A percentile compares a stretch with the other conserved stretches of the same genome.
These are phyloP conservation scores for Aurelia sp. DNA, from an alignment of 30 jellyfish, hydroid and myxozoan genomes.

Conservation along the genomic window DNA sequence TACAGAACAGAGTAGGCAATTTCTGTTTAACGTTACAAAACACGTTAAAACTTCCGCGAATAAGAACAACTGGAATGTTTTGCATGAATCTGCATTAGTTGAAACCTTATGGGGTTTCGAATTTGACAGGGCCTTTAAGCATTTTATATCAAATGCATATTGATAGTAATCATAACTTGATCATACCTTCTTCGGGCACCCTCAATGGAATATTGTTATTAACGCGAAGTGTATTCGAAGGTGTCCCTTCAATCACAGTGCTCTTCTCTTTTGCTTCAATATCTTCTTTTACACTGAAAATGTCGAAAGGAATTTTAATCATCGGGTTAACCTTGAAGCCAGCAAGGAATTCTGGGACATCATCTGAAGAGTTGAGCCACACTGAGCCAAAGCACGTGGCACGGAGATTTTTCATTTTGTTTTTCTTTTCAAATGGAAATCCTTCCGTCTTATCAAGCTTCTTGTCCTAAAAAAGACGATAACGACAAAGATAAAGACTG, in stretches of 20 bases:
- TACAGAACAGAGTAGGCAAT: no score
- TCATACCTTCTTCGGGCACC: slow-evolving; percentile 91
- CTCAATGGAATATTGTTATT: slow-evolving; percentile 39
- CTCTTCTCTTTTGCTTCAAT: slow-evolving; percentile 12
- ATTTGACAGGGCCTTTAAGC: no score
- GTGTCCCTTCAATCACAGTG: slow-evolving; percentile 12
- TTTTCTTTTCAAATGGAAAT: slow-evolving; percentile 55
- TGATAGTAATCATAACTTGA: background rate
- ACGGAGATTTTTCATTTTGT: slow-evolving; percentile 41
- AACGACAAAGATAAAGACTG: no score
- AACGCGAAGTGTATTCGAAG: slow-evolving; percentile 11
- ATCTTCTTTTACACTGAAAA: slow-evolving; percentile 30
- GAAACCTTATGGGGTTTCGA: no score
- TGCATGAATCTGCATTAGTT: no score
- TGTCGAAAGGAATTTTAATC: slow-evolving; percentile 27
- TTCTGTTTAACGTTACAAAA: no score
- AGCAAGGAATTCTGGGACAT: slow-evolving; percentile 57
- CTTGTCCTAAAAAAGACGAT: slow-evolving; percentile 21
- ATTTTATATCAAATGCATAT: no score
- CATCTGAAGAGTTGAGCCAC: slow-evolving; percentile 40
- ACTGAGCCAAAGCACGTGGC: slow-evolving; percentile 68
- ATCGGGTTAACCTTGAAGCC: slow-evolving; percentile 45
- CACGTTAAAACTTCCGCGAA: no score
- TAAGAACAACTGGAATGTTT: no score
- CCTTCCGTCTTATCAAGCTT: slow-evolving; percentile 71